A percentile compares a stretch with the other conserved stretches of the same genome.
phyloP scores from a whole-genome alignment of 2,888 invertebrate genomes.

The Liodrosophila aerea region DNA sequence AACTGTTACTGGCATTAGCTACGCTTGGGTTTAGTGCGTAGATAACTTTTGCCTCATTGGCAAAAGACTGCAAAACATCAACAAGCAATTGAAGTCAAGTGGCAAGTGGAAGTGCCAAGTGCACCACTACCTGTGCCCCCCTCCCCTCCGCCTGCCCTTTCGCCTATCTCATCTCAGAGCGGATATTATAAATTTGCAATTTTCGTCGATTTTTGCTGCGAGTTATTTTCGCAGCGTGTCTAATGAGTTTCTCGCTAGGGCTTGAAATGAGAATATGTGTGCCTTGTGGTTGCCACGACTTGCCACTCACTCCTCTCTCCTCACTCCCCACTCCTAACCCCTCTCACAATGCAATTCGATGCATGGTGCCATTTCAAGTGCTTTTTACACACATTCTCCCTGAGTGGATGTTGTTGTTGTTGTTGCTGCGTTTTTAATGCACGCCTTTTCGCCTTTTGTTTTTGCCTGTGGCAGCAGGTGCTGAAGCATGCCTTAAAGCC shows the following conservation, averaged over 20 bases:
- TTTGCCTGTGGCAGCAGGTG: slow-evolving; percentile 45
- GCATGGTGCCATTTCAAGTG: slow-evolving; percentile 51
- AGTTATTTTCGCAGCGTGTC: slow-evolving; percentile 61
- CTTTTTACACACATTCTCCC: slow-evolving; percentile 3
- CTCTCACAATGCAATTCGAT: slow-evolving; percentile 61
- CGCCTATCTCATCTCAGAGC: slow-evolving; percentile 31
- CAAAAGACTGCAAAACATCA: slow-evolving; percentile 60
- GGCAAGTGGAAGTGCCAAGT: no score
- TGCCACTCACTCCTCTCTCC: slow-evolving; percentile 12
- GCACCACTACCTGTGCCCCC: neutral
- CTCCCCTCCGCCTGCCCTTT: neutral
- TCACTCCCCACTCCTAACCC: neutral
- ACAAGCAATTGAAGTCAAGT: slow-evolving; percentile 69
- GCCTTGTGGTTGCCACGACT: slow-evolving; percentile 50
- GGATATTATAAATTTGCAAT: slow-evolving; percentile 78
- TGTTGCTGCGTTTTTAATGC: slow-evolving; percentile 11
- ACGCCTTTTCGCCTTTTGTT: slow-evolving; percentile 45
- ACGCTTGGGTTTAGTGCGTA: slow-evolving; percentile 22
- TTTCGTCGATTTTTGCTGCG: slow-evolving; percentile 45
- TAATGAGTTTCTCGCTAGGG: slow-evolving; percentile 67
- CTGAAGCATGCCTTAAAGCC: slow-evolving; percentile 51
- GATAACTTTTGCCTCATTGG: slow-evolving; percentile 56
- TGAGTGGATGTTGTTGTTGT: slow-evolving; percentile 32
- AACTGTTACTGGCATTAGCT: slow-evolving; percentile 8
- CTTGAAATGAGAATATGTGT: slow-evolving; percentile 72